Evolutionary conservation across 1,140 invertebrate species (phyloP), one percentile per base, ranked within the genome.

Genomic region (Calliphora vicina): DNA sequence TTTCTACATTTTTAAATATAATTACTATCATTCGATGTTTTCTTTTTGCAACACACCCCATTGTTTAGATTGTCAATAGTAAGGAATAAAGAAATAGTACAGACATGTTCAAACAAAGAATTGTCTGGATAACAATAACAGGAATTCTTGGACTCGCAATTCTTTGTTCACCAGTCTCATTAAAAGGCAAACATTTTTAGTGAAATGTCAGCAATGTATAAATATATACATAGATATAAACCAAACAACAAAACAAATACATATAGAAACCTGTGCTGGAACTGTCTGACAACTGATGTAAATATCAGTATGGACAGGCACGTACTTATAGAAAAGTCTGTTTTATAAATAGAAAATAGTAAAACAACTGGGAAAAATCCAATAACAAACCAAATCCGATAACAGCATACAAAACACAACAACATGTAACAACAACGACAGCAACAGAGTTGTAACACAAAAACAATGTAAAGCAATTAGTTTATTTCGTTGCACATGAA

Each of bases 391-490:
- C 61, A 67, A 67, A 67, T 25, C 61, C n/a, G 61, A 67, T 67
- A 50, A 50, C 45, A 50, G 17, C 1, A 50, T 4, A 50, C 12
- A 50, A 50, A 50, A 13, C 12, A 50, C 12, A 50, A 50, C 45
- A 50, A 50, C 12, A 50, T n/a, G 17, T 3, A 67, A 67, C 23
- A 67, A 67, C 5, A 67, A 67, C n/a, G 23, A 67, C n/a, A 67
- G 25, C 61, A 67, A 50, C 4, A 50, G 10, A 25, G 20, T 67
- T 67, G 61, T 67, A 67, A 25, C 23, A 67, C 61, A 67, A 67
- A 67, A 67, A 67, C 61, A 67, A 67, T 67, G 61, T 67, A 23
- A 23, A 67, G 61, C 61, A 67, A 67, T 67, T 67, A 67, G 61
- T 67, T 67, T 67, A 67, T 67, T 67, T 67, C 61, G n/a, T 23